phyloP scores from a whole-genome alignment of 1,140 invertebrate genomes.

The Brachionus plicatilis region DNA sequence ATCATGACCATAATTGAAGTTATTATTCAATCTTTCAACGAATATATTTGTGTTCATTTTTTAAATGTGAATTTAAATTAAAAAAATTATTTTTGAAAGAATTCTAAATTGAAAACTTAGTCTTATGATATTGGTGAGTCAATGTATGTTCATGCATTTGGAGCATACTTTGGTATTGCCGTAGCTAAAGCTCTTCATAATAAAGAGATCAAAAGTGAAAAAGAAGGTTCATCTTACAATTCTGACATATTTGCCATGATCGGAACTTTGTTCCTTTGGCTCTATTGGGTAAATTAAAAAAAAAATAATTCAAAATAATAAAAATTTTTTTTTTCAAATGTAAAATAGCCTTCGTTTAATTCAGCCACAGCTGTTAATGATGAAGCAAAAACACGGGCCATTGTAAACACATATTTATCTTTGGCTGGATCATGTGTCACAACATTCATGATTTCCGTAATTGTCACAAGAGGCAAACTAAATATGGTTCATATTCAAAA shows the following conservation, averaged over 20 bases:
- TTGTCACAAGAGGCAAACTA: slow-evolving; percentile 59
- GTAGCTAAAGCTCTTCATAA: slow-evolving; percentile 64
- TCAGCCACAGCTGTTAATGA: slow-evolving; percentile 68
- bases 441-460: slow-evolving; percentile 73
- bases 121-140: slow-evolving; percentile 68
- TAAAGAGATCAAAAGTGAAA: slow-evolving; percentile 56
- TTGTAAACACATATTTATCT: slow-evolving; percentile 86
- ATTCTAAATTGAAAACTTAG: slow-evolving; percentile 46
- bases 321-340: slow-evolving; percentile 69
- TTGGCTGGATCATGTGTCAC: slow-evolving; percentile 74
- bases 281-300: slow-evolving; percentile 44
- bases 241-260: slow-evolving; percentile 90
- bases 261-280: slow-evolving; percentile 58
- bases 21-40: slow-evolving; percentile 67
- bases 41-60: slow-evolving; percentile 67
- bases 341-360: slow-evolving; percentile 74
- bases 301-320: slow-evolving; percentile 66
- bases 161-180: slow-evolving; percentile 87
- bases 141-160: slow-evolving; percentile 86
- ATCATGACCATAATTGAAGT: slow-evolving; percentile 74
- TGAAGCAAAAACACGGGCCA: slow-evolving; percentile 66
- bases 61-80: slow-evolving; percentile 64
- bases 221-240: slow-evolving; percentile 69
- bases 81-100: not conserved
- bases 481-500: slow-evolving; percentile 57